Conservation (phyloP, 2,113 vertebrate species). For the Monarcha castaneiventris region DNA sequence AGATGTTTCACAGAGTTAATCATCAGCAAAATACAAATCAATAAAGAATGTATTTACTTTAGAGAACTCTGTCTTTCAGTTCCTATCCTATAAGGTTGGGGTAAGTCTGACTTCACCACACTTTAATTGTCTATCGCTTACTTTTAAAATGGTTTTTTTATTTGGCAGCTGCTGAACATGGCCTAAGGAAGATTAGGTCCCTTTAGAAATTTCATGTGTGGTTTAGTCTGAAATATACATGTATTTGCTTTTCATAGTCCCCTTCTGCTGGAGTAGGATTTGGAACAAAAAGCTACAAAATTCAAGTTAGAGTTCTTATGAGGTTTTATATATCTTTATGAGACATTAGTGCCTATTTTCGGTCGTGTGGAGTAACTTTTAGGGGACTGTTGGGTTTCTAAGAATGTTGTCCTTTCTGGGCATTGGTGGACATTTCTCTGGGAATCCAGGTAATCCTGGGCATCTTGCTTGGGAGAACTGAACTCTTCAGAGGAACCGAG, state of each 20-base stretch:
- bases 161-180: not conserved
- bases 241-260: not conserved
- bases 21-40: slow-evolving; percentile 2
- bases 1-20: slow-evolving; percentile 11
- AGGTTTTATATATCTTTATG: not conserved
- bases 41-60: slow-evolving; percentile 1
- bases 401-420: not conserved
- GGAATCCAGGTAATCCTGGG: not conserved
- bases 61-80: not conserved
- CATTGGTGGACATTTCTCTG: not conserved
- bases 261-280: not conserved
- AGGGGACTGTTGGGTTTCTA: not conserved
- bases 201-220: not conserved
- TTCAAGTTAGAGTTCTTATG: not conserved
- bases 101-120: not conserved
- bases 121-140: not conserved
- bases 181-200: not conserved
- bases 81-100: not conserved
- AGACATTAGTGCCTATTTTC: not conserved
- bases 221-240: not conserved
- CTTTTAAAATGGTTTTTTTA: not conserved
- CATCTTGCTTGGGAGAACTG: not conserved
- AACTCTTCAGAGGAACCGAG: not conserved
- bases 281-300: not conserved
- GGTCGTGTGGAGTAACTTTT: not conserved